Evolutionary conservation across 1,140 invertebrate species (phyloP), one percentile per base, ranked within the genome.

Genomic region (Hormaphis cornu): DNA sequence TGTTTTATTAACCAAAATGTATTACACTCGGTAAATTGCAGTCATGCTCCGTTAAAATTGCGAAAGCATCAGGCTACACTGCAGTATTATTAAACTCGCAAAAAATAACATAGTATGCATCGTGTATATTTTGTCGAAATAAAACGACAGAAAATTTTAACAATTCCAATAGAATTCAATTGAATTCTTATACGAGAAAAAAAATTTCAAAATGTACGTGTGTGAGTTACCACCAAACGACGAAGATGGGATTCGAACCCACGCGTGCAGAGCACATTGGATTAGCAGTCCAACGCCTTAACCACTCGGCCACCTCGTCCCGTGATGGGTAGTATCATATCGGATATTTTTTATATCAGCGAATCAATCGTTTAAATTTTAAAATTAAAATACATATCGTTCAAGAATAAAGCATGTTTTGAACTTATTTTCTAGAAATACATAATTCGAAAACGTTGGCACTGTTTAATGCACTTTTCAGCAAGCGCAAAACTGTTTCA

Each of bases 191-290:
- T 3, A 52, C 26, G 28, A 1, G n/a, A 22, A 7, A 44, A 61
- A 42, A 61, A 61, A 61, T 16, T 5, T 30, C 5, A n/a, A 7
- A 24, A 44, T 46, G 46, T 30, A 14, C 16, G 18, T 18, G 1
- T n/a, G 1, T 3, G 18, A 22, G 24, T 1, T 37, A 0, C 26
- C n/a, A n/a, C n/a, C n/a, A n/a, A 44, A 44, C 86, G 87, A 88
- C 86, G 86, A 88, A 86, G 87, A 88, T 88, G 87, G 87, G 87
- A 89, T 88, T 89, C 87, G 86, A 89, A 89, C 87, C 87, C 87
- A 88, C 87, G 87, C 87, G 87, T 87, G 87, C 82, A 84, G 83
- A 84, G 82, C 83, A 82, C 83, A 84, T 83, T 84, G 83, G 83
- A 84, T 83, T 86, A 89, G 86, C 87, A 88, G 86, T 88, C 87